phyloP scores from a whole-genome alignment of 2,113 vertebrate genomes.

The Pomatostomus ruficeps region DNA sequence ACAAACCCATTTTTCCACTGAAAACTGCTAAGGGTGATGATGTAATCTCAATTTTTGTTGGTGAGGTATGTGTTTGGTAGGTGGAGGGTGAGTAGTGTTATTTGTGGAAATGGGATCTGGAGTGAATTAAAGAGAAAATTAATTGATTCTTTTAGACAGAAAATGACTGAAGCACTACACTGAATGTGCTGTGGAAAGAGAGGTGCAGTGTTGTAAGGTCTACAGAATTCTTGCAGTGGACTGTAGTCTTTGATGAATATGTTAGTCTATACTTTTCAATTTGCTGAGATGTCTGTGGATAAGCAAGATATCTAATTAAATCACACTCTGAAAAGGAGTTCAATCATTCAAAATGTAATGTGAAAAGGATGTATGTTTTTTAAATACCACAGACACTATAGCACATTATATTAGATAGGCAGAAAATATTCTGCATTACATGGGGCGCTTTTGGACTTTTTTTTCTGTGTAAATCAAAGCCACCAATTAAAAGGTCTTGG shows the following conservation, averaged over 20 bases:
- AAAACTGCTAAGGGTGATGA: not conserved
- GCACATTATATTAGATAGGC: not conserved
- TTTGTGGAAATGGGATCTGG: not conserved
- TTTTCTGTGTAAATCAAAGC: not conserved
- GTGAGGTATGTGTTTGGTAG: not conserved
- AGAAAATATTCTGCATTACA: not conserved
- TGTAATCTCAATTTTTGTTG: not conserved
- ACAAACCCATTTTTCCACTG: not conserved
- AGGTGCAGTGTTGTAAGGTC: not conserved
- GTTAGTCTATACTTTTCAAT: not conserved
- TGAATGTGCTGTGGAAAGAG: not conserved
- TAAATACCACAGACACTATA: not conserved
- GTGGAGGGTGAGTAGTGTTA: not conserved
- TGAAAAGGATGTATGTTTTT: not conserved
- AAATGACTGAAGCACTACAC: not conserved
- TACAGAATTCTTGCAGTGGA: not conserved
- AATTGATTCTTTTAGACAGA: not conserved
- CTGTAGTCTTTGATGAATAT: not conserved
- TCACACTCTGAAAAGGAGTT: not conserved
- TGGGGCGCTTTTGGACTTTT: not conserved
- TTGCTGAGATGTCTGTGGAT: not conserved
- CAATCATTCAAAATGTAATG: not conserved
- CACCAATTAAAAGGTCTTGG: not conserved
- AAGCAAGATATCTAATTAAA: not conserved
- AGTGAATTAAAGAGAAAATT: not conserved